These are phyloP conservation scores for Acleris emargana DNA, from an alignment of 2,888 invertebrate genomes.

Conservation along the genomic window DNA sequence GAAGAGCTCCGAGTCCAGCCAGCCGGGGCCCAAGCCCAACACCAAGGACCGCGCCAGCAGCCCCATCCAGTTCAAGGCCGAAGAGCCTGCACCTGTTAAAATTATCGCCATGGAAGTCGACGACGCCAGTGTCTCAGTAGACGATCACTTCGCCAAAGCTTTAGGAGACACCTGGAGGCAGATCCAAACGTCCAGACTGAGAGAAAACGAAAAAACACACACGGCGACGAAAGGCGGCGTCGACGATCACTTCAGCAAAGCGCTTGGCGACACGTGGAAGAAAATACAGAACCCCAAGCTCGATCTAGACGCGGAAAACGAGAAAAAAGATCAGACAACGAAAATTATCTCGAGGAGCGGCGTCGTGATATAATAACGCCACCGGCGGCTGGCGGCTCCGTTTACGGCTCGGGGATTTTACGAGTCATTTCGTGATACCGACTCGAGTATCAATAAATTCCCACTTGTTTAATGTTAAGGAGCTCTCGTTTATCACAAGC, in stretches of 20 bases:
- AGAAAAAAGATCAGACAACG: constrained; percentile 70
- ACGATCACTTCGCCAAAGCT: constrained; percentile 96
- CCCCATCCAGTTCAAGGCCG: constrained; percentile 73
- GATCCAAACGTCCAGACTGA: constrained; percentile 85
- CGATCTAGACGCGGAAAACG: constrained; percentile 54
- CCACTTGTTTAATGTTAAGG: constrained; percentile 68
- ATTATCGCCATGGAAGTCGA: constrained; percentile 85
- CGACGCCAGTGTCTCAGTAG: constrained; percentile 87
- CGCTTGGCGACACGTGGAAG: constrained; percentile 93
- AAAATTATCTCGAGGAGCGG: constrained; percentile 80
- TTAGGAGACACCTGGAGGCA: constrained; percentile 93
- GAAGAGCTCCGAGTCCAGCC: constrained; percentile 72
- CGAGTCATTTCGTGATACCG: constrained; percentile 67
- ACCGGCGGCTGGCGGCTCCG: constrained; percentile 55
- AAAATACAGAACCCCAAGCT: constrained; percentile 86
- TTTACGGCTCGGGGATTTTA: constrained; percentile 71
- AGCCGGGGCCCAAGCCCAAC: constrained; percentile 67
- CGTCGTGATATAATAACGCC: constrained; percentile 71
- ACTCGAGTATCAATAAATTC: constrained; percentile 73
- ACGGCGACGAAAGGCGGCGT: constrained; percentile 76
- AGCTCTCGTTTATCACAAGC: constrained; percentile 50
- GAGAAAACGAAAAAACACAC: constrained; percentile 69
- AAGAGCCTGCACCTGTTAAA: constrained; percentile 68
- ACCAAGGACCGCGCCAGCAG: constrained; percentile 79
- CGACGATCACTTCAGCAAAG: constrained; percentile 97